Evolutionary conservation across 2,888 invertebrate species (phyloP), one percentile per base, ranked within the genome.

Genomic region (Cylindroiulus punctatus): DNA sequence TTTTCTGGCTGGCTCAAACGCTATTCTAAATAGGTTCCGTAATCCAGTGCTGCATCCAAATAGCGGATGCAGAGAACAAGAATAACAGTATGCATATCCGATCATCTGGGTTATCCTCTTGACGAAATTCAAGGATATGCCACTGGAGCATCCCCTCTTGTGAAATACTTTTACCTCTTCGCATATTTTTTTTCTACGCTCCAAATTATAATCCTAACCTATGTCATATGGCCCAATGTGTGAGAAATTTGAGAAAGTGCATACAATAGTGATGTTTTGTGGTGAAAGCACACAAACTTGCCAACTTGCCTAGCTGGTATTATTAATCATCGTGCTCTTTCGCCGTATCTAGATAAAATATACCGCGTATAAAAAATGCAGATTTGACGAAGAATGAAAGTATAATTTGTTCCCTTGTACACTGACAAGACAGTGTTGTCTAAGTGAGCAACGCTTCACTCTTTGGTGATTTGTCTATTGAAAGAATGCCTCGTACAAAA

Each of bases 391-490:
- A 30, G 76, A 76, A 76, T 76, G 76, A 30, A 76, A 30, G 76
- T 76, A 30, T 76, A 76, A 76, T 76, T 76, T 76, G 76, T 30
- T 76, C 14, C 76, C 76, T 30, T 76, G 30, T 76, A 76, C 14
- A 76, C 76, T 30, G 76, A 65, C 65, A 26, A 65, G 22, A 65
- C 26, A 65, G 26, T 26, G 26, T 76, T 76, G 76, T 76, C 76
- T 76, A 76, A 76, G 76, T 76, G 76, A 76, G 76, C 76, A 30
- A 30, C 76, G 12, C 76, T 76, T 76, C 76, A 76, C 76, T 30
- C 26, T 76, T 76, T 76, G 76, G 76, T 76, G 76, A 76, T 76
- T 76, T 76, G 76, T 76, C 76, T 76, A 76, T 76, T 76, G 76
- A 76, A 76, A 76, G 26, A 30, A 76, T 76, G 76, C 14, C 76